Conservation (phyloP, 2,797 vertebrate genomes). For the Neolamprologus multifasciatus region DNA sequence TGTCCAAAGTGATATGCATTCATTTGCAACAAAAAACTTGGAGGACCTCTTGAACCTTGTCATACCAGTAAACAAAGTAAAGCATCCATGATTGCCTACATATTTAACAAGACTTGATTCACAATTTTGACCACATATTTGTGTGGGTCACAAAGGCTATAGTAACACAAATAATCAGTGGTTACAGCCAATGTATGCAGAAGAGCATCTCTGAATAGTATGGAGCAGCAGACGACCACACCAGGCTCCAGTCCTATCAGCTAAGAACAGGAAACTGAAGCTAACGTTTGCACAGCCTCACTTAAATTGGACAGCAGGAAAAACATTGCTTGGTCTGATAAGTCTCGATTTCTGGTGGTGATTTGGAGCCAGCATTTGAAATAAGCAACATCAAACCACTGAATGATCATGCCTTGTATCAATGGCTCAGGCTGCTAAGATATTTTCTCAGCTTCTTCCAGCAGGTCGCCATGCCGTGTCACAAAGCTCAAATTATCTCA, state of each 20-base stretch:
- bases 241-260: not conserved
- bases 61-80: not conserved
- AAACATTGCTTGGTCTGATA: not conserved
- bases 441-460: not conserved
- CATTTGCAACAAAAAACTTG: not conserved
- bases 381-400: not conserved
- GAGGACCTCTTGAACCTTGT: not conserved
- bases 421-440: not conserved
- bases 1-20: not conserved
- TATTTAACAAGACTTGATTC: not conserved
- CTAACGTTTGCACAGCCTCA: not conserved
- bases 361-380: not conserved
- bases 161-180: not conserved
- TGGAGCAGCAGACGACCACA: not conserved
- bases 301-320: not conserved
- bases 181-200: not conserved
- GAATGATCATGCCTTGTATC: not conserved
- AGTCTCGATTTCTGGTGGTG: not conserved
- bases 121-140: not conserved
- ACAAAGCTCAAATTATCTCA: not conserved
- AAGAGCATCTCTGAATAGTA: not conserved
- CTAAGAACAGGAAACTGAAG: not conserved
- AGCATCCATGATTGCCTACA: not conserved
- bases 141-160: not conserved
- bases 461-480: not conserved